Percentiles rank a stretch among this genome's conserved stretches.
Conservation (phyloP, 2,113 vertebrate species). For the Sakesphorus luctuosus region DNA sequence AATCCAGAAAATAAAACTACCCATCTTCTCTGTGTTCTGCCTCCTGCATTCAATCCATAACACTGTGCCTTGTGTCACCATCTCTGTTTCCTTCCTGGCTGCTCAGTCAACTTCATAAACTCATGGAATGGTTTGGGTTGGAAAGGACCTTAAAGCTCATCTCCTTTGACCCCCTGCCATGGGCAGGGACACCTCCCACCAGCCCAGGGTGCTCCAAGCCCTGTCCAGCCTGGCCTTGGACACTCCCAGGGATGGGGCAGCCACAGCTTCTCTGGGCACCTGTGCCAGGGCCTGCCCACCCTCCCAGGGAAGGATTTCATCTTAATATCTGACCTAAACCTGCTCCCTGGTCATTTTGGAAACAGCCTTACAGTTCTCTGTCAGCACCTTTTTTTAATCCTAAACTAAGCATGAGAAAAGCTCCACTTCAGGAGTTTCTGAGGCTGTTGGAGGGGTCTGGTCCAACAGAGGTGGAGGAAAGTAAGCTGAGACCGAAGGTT, state of each 20-base stretch:
- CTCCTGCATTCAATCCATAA: not conserved
- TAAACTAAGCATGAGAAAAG: not conserved
- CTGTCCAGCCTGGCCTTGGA: not conserved
- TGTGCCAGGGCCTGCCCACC: not conserved
- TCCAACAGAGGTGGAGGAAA: not conserved
- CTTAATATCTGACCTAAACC: not conserved
- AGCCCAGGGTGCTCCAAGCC: not conserved
- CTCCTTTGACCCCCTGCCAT: not conserved
- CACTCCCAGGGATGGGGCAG: not conserved
- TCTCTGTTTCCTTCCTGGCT: not conserved
- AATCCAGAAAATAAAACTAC: not conserved
- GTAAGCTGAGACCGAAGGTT: not conserved
- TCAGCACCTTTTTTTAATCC: accelerated
- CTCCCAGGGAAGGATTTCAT: not conserved
- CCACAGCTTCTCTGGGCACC: not conserved
- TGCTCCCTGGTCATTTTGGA: not conserved
- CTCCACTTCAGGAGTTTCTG: not conserved
- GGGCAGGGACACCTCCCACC: not conserved
- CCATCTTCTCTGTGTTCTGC: accelerated
- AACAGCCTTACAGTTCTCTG: not conserved
- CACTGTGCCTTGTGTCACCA: not conserved
- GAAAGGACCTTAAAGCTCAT: not conserved
- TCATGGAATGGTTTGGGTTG: not conserved
- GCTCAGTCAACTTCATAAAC: not conserved
- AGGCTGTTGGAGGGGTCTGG: not conserved